These are phyloP conservation scores for Cuniculus paca DNA, from an alignment of 2,797 vertebrate genomes.

Conservation along the genomic window DNA sequence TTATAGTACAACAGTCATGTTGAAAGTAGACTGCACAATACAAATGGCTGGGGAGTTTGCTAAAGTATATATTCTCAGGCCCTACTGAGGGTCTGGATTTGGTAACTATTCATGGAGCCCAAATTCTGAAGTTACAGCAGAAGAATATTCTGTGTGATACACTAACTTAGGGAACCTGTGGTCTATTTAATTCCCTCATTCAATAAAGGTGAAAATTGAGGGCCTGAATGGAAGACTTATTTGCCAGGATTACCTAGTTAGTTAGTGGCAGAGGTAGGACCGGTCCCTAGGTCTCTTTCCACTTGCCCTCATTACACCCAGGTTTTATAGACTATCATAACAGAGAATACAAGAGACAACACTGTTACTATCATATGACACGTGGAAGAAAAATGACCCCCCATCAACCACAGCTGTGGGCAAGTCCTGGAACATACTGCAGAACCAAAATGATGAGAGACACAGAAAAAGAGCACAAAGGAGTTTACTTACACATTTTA, in stretches of 20 bases:
- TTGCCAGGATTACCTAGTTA: background rate
- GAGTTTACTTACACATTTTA: background rate
- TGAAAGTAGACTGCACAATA: background rate
- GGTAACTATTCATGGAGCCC: background rate
- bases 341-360: background rate
- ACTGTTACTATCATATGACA: background rate
- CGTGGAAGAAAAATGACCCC: background rate
- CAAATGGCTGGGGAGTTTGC: background rate
- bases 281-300: background rate
- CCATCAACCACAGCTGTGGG: background rate
- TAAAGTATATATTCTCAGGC: background rate
- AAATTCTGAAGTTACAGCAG: background rate
- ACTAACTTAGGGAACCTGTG: background rate
- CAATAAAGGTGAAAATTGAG: conserved; percentile 21
- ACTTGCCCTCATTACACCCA: background rate
- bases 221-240: background rate
- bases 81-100: background rate
- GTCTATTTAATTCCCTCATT: background rate
- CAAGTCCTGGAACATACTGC: background rate
- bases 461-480: background rate
- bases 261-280: background rate
- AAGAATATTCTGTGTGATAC: background rate
- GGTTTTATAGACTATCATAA: background rate
- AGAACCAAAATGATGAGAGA: background rate
- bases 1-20: background rate